phyloP scores from a whole-genome alignment of 2,113 vertebrate genomes.

The Hyperoodon ampullatus region DNA sequence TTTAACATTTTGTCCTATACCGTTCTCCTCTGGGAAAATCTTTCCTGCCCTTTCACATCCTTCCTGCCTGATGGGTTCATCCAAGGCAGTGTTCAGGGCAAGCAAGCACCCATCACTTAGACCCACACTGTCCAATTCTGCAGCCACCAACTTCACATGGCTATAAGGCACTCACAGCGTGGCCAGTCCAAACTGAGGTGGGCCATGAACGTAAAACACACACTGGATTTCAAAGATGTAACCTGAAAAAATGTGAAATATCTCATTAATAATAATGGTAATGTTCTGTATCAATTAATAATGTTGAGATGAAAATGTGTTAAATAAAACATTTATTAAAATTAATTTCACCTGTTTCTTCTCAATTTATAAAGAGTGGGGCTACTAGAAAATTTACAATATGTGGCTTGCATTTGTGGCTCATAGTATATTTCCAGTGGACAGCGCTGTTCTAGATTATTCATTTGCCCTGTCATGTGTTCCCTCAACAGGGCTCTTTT shows the following conservation, averaged over 20 bases:
- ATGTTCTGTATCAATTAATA: accelerated
- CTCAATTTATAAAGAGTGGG: background rate
- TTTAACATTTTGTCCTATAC: background rate
- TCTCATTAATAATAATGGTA: background rate
- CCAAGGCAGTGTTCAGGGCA: background rate
- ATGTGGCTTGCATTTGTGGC: background rate
- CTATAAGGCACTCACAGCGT: too few relatives aligned
- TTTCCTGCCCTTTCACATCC: background rate
- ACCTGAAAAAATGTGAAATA: background rate
- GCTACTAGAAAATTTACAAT: background rate
- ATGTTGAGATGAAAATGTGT: background rate
- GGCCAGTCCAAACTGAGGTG: background rate
- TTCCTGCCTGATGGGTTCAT: background rate
- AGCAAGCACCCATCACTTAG: too few relatives aligned
- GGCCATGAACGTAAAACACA: background rate
- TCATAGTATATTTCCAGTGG: background rate
- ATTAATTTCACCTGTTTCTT: background rate
- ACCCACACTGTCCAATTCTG: background rate
- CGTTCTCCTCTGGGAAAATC: background rate
- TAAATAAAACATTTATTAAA: background rate
- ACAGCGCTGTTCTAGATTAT: accelerated
- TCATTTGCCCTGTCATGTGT: accelerated
- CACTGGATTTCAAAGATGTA: accelerated
- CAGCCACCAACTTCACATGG: background rate
- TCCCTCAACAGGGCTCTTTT: background rate